Conservation (phyloP, 1,140 invertebrate genomes). For the Drosophila chauvacae region DNA sequence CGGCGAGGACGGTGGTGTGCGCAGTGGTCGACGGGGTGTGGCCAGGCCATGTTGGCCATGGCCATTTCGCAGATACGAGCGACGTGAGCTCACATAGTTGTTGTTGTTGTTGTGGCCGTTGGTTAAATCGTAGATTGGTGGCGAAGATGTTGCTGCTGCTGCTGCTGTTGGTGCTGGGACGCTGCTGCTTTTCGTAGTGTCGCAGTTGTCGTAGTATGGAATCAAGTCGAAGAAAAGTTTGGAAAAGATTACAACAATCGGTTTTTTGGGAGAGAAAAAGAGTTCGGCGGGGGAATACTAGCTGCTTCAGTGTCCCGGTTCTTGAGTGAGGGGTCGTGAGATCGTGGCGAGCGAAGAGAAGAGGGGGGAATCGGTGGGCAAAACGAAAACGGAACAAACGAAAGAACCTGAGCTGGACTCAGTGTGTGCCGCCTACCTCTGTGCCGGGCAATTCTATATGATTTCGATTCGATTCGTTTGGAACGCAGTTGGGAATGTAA, state of each 20-base stretch:
- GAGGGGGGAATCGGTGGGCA: slow-evolving; percentile 10
- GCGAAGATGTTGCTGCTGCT: slow-evolving; percentile 37
- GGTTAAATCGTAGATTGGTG: slow-evolving; percentile 51
- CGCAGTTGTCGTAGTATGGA: slow-evolving; percentile 61
- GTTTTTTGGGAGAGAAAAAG: background rate
- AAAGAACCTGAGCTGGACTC: slow-evolving; percentile 32
- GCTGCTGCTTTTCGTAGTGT: slow-evolving; percentile 43
- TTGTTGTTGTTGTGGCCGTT: slow-evolving; percentile 51
- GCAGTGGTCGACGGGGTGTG: slow-evolving; percentile 75
- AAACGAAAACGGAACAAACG: slow-evolving; percentile 45
- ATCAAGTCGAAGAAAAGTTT: slow-evolving; percentile 75
- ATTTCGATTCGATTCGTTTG: slow-evolving; percentile 30
- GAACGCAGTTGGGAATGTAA: slow-evolving; percentile 73
- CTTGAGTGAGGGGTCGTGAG: slow-evolving; percentile 35
- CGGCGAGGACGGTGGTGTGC: slow-evolving; percentile 79
- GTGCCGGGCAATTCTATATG: slow-evolving; percentile 30
- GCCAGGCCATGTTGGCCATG: slow-evolving; percentile 62
- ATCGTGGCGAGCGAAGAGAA: slow-evolving; percentile 29
- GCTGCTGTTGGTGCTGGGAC: slow-evolving; percentile 37
- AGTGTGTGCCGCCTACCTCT: slow-evolving; percentile 35
- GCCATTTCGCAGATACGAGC: slow-evolving; percentile 58
- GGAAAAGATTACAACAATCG: slow-evolving; percentile 75
- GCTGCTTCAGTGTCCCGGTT: slow-evolving; percentile 19
- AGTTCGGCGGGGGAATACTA: slow-evolving; percentile 1
- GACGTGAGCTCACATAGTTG: slow-evolving; percentile 62